Conservation (phyloP, 1,140 invertebrate genomes). For the Bombus pyrosoma region DNA sequence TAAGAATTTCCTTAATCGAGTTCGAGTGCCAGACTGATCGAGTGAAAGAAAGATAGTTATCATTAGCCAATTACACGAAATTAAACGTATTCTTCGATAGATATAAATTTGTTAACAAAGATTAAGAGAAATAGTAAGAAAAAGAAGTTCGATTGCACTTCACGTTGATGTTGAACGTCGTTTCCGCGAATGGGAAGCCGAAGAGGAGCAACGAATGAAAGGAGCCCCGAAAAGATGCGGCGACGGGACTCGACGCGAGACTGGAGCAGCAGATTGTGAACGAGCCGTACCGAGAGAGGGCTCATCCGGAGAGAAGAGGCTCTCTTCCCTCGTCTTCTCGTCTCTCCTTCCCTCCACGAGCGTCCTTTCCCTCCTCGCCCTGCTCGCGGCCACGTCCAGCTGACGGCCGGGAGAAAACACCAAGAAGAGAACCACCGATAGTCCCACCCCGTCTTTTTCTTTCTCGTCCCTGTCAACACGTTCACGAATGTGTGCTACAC, state of each 20-base stretch:
- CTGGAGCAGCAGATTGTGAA: constrained; percentile 69
- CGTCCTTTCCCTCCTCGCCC: constrained; percentile 26
- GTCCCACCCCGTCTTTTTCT: constrained; percentile 52
- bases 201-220: constrained; percentile 34
- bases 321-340: constrained; percentile 55
- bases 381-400: constrained; percentile 33
- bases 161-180: constrained; percentile 4
- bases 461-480: constrained; percentile 58
- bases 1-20: background rate
- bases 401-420: constrained; percentile 46
- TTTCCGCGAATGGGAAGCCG: background rate
- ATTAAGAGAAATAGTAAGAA: too few relatives aligned
- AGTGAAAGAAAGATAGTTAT: background rate
- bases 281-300: constrained; percentile 65
- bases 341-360: constrained; percentile 36
- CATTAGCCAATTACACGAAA: background rate
- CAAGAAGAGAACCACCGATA: constrained; percentile 38
- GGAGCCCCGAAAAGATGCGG: constrained; percentile 70
- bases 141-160: background rate
- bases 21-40: background rate
- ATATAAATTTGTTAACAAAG: background rate
- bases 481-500: constrained; percentile 33
- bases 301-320: constrained; percentile 64
- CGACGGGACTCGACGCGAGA: constrained; percentile 76
- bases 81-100: background rate